These are phyloP conservation scores for Plectropomus leopardus DNA, from an alignment of 2,113 vertebrate species.

Conservation along the genomic window DNA sequence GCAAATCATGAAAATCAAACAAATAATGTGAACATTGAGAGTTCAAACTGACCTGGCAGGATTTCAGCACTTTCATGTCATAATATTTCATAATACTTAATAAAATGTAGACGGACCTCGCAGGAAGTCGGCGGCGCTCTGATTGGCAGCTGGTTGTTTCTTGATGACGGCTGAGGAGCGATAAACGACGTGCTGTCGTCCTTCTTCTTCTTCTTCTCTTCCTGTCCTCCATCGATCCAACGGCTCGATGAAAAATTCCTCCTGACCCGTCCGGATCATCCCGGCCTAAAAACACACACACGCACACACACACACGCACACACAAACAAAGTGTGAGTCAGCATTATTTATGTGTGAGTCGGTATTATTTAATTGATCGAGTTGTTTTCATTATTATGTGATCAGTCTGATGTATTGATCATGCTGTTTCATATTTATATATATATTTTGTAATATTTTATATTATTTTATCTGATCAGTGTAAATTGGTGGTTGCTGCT, in stretches of 20 bases:
- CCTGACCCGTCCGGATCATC: conserved; percentile 51
- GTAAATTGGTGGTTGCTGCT: background rate
- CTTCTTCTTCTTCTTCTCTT: conserved; percentile 4
- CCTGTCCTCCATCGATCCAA: conserved; percentile 24
- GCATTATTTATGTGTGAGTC: background rate
- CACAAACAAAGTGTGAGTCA: background rate
- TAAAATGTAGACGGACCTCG: conserved; percentile 59
- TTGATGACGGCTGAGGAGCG: conserved; percentile 65
- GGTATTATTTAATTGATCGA: background rate
- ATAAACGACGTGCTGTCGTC: conserved; percentile 63
- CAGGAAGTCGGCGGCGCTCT: conserved; percentile 46
- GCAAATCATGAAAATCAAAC: too few relatives aligned
- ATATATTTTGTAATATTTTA: too few relatives aligned
- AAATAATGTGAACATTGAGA: too few relatives aligned
- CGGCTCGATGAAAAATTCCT: conserved; percentile 75
- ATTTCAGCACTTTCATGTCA: too few relatives aligned
- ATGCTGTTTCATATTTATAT: too few relatives aligned
- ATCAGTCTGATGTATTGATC: too few relatives aligned
- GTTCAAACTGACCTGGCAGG: too few relatives aligned
- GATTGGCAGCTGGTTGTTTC: conserved; percentile 42
- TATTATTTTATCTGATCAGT: too few relatives aligned
- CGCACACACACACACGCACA: too few relatives aligned
- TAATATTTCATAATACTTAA: too few relatives aligned
- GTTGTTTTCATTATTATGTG: too few relatives aligned
- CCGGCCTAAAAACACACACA: too few relatives aligned